Base-by-base conservation (phyloP, 2,888 invertebrate species). In the Eilema griseolum region DNA sequence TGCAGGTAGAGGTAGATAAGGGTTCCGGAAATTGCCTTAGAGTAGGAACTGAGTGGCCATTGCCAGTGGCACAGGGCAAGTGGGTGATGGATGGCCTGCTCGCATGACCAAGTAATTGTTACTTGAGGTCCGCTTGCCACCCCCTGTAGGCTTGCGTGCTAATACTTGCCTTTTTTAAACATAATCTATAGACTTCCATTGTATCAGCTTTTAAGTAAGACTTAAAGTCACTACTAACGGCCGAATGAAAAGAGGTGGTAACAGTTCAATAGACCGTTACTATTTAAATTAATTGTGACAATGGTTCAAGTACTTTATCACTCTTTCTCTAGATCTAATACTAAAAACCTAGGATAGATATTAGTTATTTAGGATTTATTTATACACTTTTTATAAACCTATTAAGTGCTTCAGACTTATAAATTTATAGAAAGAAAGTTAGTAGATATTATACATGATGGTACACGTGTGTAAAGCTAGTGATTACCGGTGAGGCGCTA, bases 31-130 rank as follows among this genome's bases (percentile, higher is more conserved):
- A 95, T 95, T 95, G 93, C 93, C 89, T 90, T 87, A 90, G 93
- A 94, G 91, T 92, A 91, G 90, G 75, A 89, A 88, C 89, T 85
- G 90, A 90, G 90, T 90, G 90, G 89, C 90, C 86, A 89, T 87
- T 88, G 91, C 90, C 87, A 89, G 87, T 88, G 89, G 89, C 89
- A 88, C 85, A 85, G 84, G 81, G 86, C 89, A 90, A 93, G 92
- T 93, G 86, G 92, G 91, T 95, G 95, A 95, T 95, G 92, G 94
- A 95, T 95, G 85, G 92, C 85, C 77, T 76, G 83, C 90, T 95
- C 89, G 95, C 95, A 95, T 95, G 95, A 93, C 94, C 92, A 87
- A 83, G 90, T 94, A 94, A 94, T 95, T 95, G 94, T 95, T 94
- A 93, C 92, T 89, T 90, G 88, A 88, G 90, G 88, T 89, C 88